These are phyloP conservation scores for Zygogramma bicolorata DNA, from an alignment of 2,888 invertebrate genomes.

Conservation along the genomic window DNA sequence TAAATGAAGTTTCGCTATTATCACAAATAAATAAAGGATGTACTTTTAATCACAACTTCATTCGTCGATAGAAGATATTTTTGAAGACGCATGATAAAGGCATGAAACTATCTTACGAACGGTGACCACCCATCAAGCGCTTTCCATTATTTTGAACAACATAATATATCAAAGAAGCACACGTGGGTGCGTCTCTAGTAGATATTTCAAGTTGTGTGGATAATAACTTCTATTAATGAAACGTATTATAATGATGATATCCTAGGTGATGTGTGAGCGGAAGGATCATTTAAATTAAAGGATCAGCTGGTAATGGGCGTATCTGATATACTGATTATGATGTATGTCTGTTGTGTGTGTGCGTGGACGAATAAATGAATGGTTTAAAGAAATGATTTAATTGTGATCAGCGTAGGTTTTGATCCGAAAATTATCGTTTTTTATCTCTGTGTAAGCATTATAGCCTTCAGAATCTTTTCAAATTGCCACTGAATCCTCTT, in stretches of 20 bases:
- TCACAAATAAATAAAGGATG: too few relatives aligned
- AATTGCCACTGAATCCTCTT: too few relatives aligned
- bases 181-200: not conserved
- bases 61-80: too few relatives aligned
- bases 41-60: too few relatives aligned
- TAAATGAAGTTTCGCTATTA: too few relatives aligned
- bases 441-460: too few relatives aligned
- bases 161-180: conserved; percentile 15
- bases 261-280: conserved; percentile 1
- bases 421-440: too few relatives aligned
- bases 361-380: not conserved
- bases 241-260: conserved; percentile 12
- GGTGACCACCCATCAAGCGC: conserved; percentile 30
- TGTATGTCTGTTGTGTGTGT: not conserved
- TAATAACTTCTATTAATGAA: not conserved
- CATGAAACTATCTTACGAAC: conserved; percentile 7
- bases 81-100: conserved; percentile 19
- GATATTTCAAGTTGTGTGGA: not conserved
- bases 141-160: conserved; percentile 23
- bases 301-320: not conserved
- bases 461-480: too few relatives aligned
- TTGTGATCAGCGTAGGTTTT: too few relatives aligned
- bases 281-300: conserved; percentile 5
- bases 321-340: conserved; percentile 6
- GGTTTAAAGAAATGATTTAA: not conserved